Percentiles rank a stretch among this genome's conserved stretches.
phyloP scores from a whole-genome alignment of 2,797 vertebrate species.

The Ciconia nigra region DNA sequence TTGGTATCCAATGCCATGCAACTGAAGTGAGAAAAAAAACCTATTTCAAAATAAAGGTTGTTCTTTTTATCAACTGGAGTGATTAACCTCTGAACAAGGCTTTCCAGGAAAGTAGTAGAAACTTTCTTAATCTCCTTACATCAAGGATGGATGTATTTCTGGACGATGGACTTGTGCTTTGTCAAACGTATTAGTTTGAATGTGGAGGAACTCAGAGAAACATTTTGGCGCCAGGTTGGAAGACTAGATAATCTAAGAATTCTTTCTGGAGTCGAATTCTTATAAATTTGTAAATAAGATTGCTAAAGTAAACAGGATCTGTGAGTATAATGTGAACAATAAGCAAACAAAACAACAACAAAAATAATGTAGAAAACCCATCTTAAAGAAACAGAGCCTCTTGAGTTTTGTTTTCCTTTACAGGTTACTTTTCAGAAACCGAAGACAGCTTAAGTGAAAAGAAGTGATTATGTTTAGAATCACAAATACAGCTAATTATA shows the following conservation, averaged over 20 bases:
- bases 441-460: neutral
- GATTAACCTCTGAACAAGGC: neutral
- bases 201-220: neutral
- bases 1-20: neutral
- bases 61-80: neutral
- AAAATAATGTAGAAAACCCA: neutral
- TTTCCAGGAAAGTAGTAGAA: neutral
- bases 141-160: neutral
- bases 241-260: neutral
- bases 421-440: neutral
- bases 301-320: neutral
- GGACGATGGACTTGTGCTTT: neutral
- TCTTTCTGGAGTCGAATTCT: neutral
- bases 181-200: neutral
- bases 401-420: neutral
- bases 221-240: neutral
- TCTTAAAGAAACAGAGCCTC: neutral
- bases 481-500: neutral
- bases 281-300: neutral
- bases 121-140: neutral
- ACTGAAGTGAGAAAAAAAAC: neutral
- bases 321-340: neutral
- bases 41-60: neutral
- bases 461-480: neutral
- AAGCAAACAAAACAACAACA: neutral